Evolutionary conservation across 2,113 vertebrate species (phyloP).

Genomic region (Sylvia atricapilla): DNA sequence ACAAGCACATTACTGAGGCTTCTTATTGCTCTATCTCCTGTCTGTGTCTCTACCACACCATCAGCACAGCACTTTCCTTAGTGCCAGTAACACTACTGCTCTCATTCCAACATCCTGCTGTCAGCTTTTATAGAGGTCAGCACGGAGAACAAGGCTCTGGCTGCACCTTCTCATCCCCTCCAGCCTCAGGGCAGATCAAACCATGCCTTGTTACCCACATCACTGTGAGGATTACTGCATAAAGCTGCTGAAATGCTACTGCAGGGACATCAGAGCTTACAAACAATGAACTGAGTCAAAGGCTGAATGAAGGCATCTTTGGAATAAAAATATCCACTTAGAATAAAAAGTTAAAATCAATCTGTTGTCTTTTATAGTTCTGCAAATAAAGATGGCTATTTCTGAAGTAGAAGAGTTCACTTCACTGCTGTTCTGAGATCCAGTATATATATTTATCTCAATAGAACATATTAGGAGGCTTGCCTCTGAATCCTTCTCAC

Average conservation of each 20-base stretch:
- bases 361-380: not conserved
- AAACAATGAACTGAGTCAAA: not conserved
- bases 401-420: not conserved
- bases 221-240: not conserved
- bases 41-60: not conserved
- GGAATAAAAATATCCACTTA: not conserved
- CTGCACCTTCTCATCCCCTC: not conserved
- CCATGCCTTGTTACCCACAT: not conserved
- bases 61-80: not conserved
- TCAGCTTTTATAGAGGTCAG: not conserved
- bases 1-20: not conserved
- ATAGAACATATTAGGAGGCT: not conserved
- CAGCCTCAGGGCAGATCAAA: not conserved
- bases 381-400: not conserved
- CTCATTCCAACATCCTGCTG: not conserved
- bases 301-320: not conserved
- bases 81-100: not conserved
- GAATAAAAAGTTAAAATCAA: not conserved
- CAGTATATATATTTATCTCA: not conserved
- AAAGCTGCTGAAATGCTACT: not conserved
- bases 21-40: not conserved
- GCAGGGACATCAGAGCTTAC: not conserved
- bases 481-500: not conserved
- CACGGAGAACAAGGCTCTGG: not conserved
- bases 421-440: not conserved